Evolutionary conservation across 1,140 invertebrate species (phyloP), one percentile per base, ranked within the genome.

Genomic region (Scylla paramamosain): DNA sequence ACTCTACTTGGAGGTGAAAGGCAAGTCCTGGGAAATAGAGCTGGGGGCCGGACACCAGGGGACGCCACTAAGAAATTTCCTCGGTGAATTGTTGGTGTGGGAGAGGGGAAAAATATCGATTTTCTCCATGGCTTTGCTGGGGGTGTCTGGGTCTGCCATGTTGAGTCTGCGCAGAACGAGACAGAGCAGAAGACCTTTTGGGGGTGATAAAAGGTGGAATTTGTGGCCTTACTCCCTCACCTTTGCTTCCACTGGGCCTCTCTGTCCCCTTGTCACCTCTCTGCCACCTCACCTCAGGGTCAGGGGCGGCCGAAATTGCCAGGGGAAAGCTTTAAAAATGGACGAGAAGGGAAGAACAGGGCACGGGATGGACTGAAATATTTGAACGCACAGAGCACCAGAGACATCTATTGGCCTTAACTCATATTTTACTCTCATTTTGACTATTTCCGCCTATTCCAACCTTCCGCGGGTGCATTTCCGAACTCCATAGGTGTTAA

Each of bases 81-180:
- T 90, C 90, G 93, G 89, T 94, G 95, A 96, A 96, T 94, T 92
- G 95, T 94, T 94, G 94, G 93, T 96, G 93, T 77, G 91, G 82
- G 94, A 96, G 90, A 96, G 93, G 93, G 93, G 95, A 96, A 96
- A 96, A 92, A 92, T 96, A 96, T 96, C 89, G 95, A 96, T 96
- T 96, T 96, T 94, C 82, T 96, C 93, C 95, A 96, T 96, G 95
- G 91, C 25, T 2, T 12, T 77, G 52, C 20, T 77, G 67, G 67
- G 67, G 67, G 67, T n/a, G 20, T 7, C 67, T 12, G 20, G 67
- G n/a, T 91, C 92, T 87, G 96, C 96, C 96, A 97, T 97, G 96
- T 97, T 97, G 97, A 97, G 97, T 96, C 97, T 97, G 97, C 97
- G 97, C 97, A 96, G 97, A 96, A 97, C 96, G 97, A 96, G 95